Evolutionary conservation across 2,888 invertebrate genomes (phyloP).

Genomic region (Himalopsyche anomala): DNA sequence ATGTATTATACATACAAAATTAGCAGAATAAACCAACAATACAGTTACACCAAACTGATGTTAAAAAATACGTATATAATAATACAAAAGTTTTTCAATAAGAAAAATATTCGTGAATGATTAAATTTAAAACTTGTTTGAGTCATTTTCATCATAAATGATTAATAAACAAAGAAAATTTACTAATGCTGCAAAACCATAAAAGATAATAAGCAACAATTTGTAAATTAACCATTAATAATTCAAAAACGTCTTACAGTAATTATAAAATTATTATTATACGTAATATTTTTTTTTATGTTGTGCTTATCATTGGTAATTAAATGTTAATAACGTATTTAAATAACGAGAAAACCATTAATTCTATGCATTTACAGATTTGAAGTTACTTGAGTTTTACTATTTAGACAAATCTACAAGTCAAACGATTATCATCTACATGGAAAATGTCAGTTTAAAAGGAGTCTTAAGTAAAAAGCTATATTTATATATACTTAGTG

Average conservation of each 20-base stretch:
- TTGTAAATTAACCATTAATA: background rate
- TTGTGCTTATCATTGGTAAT: background rate
- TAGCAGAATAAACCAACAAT: background rate
- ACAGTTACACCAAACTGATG: background rate
- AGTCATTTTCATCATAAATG: background rate
- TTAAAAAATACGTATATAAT: background rate
- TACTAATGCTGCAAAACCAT: background rate
- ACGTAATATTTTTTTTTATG: background rate
- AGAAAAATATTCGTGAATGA: background rate
- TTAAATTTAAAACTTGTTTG: background rate
- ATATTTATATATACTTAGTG: too few relatives aligned
- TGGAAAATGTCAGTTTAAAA: too few relatives aligned
- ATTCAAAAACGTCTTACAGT: background rate
- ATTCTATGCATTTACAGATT: background rate
- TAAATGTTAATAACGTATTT: background rate
- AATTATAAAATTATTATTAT: background rate
- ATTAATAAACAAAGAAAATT: conserved; percentile 6
- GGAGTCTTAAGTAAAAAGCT: too few relatives aligned
- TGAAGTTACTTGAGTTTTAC: background rate
- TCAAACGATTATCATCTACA: too few relatives aligned
- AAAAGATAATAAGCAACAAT: background rate
- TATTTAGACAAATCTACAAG: background rate
- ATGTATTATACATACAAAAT: background rate
- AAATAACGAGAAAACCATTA: background rate
- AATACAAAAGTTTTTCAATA: background rate